phyloP scores from a whole-genome alignment of 2,113 vertebrate genomes.

The Maccullochella peelii region DNA sequence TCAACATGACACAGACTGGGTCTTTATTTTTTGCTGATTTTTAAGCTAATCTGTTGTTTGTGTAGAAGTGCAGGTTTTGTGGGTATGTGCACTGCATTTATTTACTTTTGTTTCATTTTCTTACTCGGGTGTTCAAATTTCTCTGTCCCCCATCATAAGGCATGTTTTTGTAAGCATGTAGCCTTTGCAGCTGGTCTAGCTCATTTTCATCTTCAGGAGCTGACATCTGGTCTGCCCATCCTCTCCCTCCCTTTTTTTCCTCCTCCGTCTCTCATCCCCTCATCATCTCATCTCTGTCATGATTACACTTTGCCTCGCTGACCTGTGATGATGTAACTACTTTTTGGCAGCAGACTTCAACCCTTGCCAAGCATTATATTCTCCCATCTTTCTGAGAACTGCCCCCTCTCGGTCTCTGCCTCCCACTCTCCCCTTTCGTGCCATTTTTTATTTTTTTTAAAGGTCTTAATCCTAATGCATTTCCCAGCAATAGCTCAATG shows the following conservation, averaged over 20 bases:
- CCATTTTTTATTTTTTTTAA: constrained; percentile 34
- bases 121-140: neutral
- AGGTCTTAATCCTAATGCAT: constrained; percentile 71
- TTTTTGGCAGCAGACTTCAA: constrained; percentile 71
- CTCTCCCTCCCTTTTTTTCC: constrained; percentile 30
- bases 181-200: constrained; percentile 13
- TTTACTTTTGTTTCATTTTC: constrained; percentile 8
- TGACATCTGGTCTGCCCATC: constrained; percentile 67
- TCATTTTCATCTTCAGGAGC: constrained; percentile 72
- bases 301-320: constrained; percentile 77
- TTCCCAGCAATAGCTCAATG: constrained; percentile 45
- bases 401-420: constrained; percentile 39
- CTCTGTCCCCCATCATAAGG: neutral
- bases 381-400: constrained; percentile 61
- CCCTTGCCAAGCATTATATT: constrained; percentile 59
- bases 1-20: constrained; percentile 2
- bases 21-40: constrained; percentile 22
- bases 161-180: constrained; percentile 26
- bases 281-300: constrained; percentile 72
- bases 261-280: constrained; percentile 54
- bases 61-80: constrained; percentile 3
- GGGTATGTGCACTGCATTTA: neutral
- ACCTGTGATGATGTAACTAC: constrained; percentile 79
- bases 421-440: constrained; percentile 38
- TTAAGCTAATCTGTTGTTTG: constrained; percentile 8